Evolutionary conservation across 2,113 vertebrate species (phyloP), one percentile per base, ranked within the genome.

Genomic region (Nanorana parkeri): DNA sequence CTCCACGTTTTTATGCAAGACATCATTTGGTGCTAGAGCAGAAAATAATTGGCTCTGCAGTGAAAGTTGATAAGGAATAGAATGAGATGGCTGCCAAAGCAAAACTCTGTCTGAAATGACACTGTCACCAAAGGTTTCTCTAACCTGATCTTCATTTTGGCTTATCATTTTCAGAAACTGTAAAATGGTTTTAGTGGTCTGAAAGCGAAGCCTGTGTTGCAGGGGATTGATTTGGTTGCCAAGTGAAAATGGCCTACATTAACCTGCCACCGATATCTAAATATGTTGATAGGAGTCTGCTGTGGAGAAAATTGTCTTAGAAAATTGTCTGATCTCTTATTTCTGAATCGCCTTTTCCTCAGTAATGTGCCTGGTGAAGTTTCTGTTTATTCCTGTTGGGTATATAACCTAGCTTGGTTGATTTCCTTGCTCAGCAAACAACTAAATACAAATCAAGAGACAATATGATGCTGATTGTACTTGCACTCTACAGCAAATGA

Each of bases 251-350:
- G 77, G 76, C 47, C 85, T 68, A 5, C 82, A 85, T 87, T 91
- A 85, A 86, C 83, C 86, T 85, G 75, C 24, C 68, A 86, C n/a
- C 32, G 86, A 71, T 87, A 86, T 84, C 83, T 86, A 85, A 88
- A 83, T 79, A 69, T 58, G 63, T 77, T 85, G 65, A 85, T 84
- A 80, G 66, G 56, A 54, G 16, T 21, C 69, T 81, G 23, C 54
- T 86, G 55, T 56, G 86, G 82, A 82, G 77, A 78, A 89, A 77
- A 86, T 21, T 68, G 81, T 80, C 60, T 79, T 71, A 72, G 56
- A 83, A 89, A 89, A 87, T n/a, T 26, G 58, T 8, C 74, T 86
- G 79, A 85, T 82, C 73, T 26, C 0, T 83, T 85, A 83, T 80
- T 89, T 78, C 69, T 86, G 73, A 68, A 63, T 65, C 73, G 54